A percentile compares a stretch with the other conserved stretches of the same genome.
Conservation (phyloP, 2,113 vertebrate genomes). For the Nesogale talazaci region DNA sequence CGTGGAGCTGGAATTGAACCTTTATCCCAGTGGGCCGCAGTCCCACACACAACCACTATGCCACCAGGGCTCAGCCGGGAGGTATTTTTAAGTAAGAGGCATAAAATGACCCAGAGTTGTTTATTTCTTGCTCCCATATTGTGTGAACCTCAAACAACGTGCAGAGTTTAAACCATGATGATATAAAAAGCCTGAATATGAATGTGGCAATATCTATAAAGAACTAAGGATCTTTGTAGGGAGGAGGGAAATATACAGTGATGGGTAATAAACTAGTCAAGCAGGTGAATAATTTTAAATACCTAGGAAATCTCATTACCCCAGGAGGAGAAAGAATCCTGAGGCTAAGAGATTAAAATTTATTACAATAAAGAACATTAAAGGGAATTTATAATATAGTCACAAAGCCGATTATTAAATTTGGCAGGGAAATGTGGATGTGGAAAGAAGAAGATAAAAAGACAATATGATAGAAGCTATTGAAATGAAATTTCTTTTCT, state of each 20-base stretch:
- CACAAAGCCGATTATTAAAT: constrained; percentile 66
- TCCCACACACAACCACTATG: too few relatives aligned
- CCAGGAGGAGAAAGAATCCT: constrained; percentile 46
- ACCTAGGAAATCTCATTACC: constrained; percentile 69
- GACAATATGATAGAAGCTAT: constrained; percentile 17
- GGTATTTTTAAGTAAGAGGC: not conserved
- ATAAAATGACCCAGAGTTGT: not conserved
- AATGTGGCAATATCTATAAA: not conserved
- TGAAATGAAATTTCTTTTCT: constrained; percentile 1
- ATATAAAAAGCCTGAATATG: not conserved
- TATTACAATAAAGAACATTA: constrained; percentile 70
- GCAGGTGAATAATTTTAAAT: constrained; percentile 73
- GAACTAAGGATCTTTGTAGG: not conserved
- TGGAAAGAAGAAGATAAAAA: constrained; percentile 62
- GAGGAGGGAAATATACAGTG: not conserved
- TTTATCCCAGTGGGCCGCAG: too few relatives aligned
- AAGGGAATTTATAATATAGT: constrained; percentile 74
- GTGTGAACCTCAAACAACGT: not conserved
- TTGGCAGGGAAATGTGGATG: constrained; percentile 54
- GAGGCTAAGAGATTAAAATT: constrained; percentile 69
- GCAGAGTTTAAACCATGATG: not conserved
- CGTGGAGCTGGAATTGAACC: too few relatives aligned
- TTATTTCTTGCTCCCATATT: not conserved
- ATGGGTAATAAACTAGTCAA: constrained; percentile 66
- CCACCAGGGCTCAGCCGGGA: too few relatives aligned